These are phyloP conservation scores for Mechanitis mazaeus DNA, from an alignment of 2,888 invertebrate genomes.

Conservation along the genomic window DNA sequence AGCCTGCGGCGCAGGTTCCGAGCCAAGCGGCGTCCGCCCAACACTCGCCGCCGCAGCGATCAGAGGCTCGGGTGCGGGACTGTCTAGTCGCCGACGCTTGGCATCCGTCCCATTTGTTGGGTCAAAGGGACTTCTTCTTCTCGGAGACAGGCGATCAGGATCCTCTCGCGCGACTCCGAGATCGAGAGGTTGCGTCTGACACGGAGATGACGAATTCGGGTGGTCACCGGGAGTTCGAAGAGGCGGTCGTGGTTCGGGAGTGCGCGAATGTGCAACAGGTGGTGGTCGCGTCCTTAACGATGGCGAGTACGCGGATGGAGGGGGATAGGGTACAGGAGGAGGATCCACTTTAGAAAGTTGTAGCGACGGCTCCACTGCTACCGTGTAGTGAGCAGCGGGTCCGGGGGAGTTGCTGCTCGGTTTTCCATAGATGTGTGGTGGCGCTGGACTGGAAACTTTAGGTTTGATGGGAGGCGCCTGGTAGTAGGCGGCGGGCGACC, in stretches of 20 bases:
- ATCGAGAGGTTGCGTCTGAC: constrained; percentile 88
- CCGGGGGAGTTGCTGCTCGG: constrained; percentile 68
- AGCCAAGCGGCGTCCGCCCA: constrained; percentile 79
- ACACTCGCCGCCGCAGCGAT: constrained; percentile 84
- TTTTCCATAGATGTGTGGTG: constrained; percentile 85
- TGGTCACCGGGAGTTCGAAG: constrained; percentile 54
- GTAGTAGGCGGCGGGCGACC: constrained; percentile 70
- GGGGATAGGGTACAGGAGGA: constrained; percentile 65
- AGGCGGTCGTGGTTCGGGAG: constrained; percentile 70
- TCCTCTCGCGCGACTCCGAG: constrained; percentile 83
- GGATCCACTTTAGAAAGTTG: constrained; percentile 77
- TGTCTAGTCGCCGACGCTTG: constrained; percentile 80
- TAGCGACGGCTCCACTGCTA: constrained; percentile 61
- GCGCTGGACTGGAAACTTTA: constrained; percentile 86
- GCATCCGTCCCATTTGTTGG: constrained; percentile 72
- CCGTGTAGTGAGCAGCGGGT: constrained; percentile 65
- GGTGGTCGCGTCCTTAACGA: constrained; percentile 64
- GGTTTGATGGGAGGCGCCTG: constrained; percentile 75
- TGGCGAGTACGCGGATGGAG: constrained; percentile 58
- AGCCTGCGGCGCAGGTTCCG: constrained; percentile 68
- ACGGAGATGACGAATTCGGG: constrained; percentile 63
- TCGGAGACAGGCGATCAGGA: constrained; percentile 77
- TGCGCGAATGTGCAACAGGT: constrained; percentile 76
- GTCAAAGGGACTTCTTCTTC: constrained; percentile 78
- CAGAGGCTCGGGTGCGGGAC: constrained; percentile 76